These are phyloP conservation scores for Cynodonichthys magdalenae DNA, from an alignment of 2,797 vertebrate genomes.

Conservation along the genomic window DNA sequence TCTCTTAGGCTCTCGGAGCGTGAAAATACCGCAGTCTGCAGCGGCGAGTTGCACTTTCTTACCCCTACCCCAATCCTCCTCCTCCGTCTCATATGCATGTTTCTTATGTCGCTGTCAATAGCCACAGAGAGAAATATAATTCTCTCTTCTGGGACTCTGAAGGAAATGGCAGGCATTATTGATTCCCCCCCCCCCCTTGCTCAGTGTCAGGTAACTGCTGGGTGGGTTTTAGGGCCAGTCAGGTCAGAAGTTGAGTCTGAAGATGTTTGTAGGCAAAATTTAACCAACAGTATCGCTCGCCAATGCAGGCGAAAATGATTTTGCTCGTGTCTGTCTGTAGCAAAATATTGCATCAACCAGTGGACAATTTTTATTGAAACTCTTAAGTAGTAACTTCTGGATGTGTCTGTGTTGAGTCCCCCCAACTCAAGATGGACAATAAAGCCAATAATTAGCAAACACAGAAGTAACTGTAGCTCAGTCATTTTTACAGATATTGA, in stretches of 20 bases:
- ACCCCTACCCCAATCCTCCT: constrained; percentile 19
- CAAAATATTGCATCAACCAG: too few species aligned
- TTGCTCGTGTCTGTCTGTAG: too few species aligned
- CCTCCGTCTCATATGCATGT: constrained; percentile 52
- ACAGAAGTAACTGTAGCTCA: too few species aligned
- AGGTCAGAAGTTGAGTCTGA: background rate
- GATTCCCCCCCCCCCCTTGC: constrained; percentile 44
- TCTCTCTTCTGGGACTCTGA: constrained; percentile 69
- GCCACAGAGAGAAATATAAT: constrained; percentile 69
- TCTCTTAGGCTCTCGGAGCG: constrained; percentile 50
- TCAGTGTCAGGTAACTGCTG: constrained; percentile 70
- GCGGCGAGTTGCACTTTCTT: constrained; percentile 36
- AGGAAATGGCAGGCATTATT: constrained; percentile 76
- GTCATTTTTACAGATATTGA: too few species aligned
- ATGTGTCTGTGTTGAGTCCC: too few species aligned
- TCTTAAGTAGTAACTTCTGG: too few species aligned
- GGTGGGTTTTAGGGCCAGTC: constrained; percentile 32
- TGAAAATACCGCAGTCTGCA: constrained; percentile 63
- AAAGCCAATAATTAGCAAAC: too few species aligned
- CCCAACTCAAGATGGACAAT: too few species aligned
- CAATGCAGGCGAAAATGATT: too few species aligned
- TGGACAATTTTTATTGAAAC: too few species aligned
- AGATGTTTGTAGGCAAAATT: too few species aligned
- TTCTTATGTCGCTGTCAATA: constrained; percentile 68
- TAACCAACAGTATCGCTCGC: too few species aligned